Conservation (phyloP, 2,888 invertebrate species). For the Kryphioiulus occultus region DNA sequence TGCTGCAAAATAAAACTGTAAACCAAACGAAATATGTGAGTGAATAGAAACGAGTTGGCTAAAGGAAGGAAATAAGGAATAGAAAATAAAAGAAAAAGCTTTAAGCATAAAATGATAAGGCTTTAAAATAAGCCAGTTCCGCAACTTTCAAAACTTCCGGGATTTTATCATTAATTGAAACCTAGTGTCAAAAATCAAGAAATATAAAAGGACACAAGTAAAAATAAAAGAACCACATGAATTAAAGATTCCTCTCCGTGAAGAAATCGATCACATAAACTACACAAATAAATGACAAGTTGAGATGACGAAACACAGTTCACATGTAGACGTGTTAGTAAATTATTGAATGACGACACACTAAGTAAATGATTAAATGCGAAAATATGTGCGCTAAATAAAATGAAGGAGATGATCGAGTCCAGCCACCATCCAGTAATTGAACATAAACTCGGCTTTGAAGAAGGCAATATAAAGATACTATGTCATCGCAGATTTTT, state of each 20-base stretch:
- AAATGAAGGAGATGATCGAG: background rate
- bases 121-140: background rate
- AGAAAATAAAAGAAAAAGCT: background rate
- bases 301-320: slow-evolving; percentile 19
- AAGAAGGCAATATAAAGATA: background rate
- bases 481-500: background rate
- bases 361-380: slow-evolving; percentile 15
- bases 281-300: slow-evolving; percentile 7
- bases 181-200: background rate
- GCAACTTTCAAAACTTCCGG: background rate
- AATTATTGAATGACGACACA: background rate
- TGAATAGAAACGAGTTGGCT: background rate
- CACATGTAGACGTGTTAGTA: slow-evolving; percentile 10
- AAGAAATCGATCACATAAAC: slow-evolving; percentile 20
- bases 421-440: slow-evolving; percentile 32
- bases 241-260: background rate
- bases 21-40: too few relatives aligned
- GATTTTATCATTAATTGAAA: background rate
- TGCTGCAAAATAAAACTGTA: background rate
- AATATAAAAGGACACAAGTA: background rate
- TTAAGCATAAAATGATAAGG: background rate
- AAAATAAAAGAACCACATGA: background rate
- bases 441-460: background rate
- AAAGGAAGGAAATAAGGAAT: background rate
- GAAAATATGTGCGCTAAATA: slow-evolving; percentile 1